Percentiles rank a stretch among this genome's conserved stretches.
These are phyloP conservation scores for Drosophila lowei DNA, from an alignment of 1,140 invertebrate genomes.

Conservation along the genomic window DNA sequence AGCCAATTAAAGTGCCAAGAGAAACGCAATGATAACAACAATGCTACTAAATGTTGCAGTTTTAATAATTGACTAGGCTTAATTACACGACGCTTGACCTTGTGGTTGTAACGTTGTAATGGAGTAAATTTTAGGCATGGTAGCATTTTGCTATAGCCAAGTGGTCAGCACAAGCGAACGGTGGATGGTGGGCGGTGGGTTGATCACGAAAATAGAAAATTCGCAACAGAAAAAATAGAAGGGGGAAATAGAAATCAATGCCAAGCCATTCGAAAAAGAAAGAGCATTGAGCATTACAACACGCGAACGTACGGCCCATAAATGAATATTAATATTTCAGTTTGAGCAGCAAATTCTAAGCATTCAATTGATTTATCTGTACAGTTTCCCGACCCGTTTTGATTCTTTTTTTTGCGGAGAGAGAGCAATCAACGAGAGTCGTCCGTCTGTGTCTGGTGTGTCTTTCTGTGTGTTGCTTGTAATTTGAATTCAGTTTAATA, in stretches of 20 bases:
- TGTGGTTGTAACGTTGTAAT: slow-evolving; percentile 7
- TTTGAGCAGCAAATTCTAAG: slow-evolving; percentile 5
- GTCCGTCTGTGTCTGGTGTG: slow-evolving; percentile 9
- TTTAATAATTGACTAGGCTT: slow-evolving; percentile 23
- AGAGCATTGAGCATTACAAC: slow-evolving; percentile 43
- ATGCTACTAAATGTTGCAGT: slow-evolving; percentile 6
- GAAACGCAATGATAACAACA: slow-evolving; percentile 21
- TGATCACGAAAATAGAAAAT: slow-evolving; percentile 53
- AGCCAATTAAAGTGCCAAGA: slow-evolving; percentile 17
- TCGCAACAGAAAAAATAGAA: slow-evolving; percentile 39
- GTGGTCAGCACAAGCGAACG: slow-evolving; percentile 7
- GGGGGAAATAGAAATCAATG: slow-evolving; percentile 65
- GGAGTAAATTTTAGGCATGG: too few relatives aligned
- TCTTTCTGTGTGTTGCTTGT: slow-evolving; percentile 28
- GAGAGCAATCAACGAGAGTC: slow-evolving; percentile 30
- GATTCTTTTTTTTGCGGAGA: slow-evolving; percentile 38
- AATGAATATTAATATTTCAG: slow-evolving; percentile 36
- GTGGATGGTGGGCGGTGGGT: slow-evolving; percentile 11
- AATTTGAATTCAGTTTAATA: slow-evolving; percentile 53
- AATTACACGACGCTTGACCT: slow-evolving; percentile 10
- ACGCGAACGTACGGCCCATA: slow-evolving; percentile 33
- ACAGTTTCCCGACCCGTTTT: slow-evolving; percentile 6
- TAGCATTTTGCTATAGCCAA: slow-evolving; percentile 3
- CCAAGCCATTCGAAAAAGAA: slow-evolving; percentile 32
- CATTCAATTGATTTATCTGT: slow-evolving; percentile 50